phyloP scores from a whole-genome alignment of 2,797 vertebrate genomes.

The Melanotaenia trifasciata region DNA sequence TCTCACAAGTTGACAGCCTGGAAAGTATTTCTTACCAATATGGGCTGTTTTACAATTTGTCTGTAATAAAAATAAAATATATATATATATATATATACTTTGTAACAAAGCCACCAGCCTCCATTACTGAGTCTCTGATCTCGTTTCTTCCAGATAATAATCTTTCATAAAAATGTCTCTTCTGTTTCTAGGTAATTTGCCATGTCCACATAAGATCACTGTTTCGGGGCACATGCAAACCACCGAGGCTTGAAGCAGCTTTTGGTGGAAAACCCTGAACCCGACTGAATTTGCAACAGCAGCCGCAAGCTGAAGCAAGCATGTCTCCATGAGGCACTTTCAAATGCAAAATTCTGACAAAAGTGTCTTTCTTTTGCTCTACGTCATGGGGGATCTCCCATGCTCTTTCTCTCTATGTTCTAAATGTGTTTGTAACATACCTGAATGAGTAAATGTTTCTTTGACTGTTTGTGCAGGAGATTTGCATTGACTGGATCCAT shows the following conservation, averaged over 20 bases:
- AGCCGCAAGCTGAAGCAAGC: slow-evolving; percentile 48
- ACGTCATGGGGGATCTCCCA: not conserved
- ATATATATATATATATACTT: slow-evolving; percentile 43
- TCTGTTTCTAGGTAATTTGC: slow-evolving; percentile 32
- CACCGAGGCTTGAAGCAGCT: slow-evolving; percentile 42
- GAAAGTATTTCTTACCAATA: slow-evolving; percentile 24
- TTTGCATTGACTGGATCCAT: slow-evolving; percentile 4
- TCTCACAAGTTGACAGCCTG: slow-evolving; percentile 28
- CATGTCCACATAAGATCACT: slow-evolving; percentile 20
- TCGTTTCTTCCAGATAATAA: slow-evolving; percentile 42
- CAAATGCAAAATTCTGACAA: slow-evolving; percentile 42
- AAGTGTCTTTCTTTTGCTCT: slow-evolving; percentile 25
- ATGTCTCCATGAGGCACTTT: slow-evolving; percentile 49
- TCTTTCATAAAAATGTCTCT: slow-evolving; percentile 27
- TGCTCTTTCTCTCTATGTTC: not conserved
- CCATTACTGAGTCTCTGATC: slow-evolving; percentile 24
- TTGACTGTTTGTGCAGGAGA: slow-evolving; percentile 8
- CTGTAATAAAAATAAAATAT: slow-evolving; percentile 29
- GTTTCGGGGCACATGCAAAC: slow-evolving; percentile 44
- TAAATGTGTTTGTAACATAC: slow-evolving; percentile 17
- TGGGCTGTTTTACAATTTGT: slow-evolving; percentile 46
- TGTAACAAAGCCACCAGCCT: slow-evolving; percentile 35
- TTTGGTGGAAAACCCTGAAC: slow-evolving; percentile 30
- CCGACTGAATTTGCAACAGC: slow-evolving; percentile 3
- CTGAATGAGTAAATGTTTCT: not conserved